Evolutionary conservation across 2,888 invertebrate genomes (phyloP).

Genomic region (Sinohyriopsis cumingii): DNA sequence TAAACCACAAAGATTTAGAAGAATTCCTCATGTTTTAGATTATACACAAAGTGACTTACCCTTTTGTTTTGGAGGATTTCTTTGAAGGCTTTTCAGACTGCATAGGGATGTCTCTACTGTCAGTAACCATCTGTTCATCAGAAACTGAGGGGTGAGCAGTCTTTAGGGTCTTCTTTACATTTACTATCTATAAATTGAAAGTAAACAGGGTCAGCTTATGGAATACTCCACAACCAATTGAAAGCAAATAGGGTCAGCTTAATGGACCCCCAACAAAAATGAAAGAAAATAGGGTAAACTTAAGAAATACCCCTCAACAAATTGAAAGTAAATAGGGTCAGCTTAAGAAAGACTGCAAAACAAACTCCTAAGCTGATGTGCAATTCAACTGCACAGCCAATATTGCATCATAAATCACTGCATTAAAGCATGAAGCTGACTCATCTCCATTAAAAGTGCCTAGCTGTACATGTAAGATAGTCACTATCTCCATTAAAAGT

Average conservation of each 20-base stretch:
- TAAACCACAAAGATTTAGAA: no score
- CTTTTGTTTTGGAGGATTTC: slow-evolving; percentile 80
- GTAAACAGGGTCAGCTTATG: not conserved
- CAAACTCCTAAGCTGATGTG: no score
- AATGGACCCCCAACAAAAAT: no score
- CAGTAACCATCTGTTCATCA: slow-evolving; percentile 89
- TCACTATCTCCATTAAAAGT: no score
- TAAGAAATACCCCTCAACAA: slow-evolving; percentile 55
- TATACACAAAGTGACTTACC: slow-evolving; percentile 56
- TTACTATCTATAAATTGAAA: slow-evolving; percentile 79
- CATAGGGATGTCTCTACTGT: slow-evolving; percentile 78
- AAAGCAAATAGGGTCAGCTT: no score
- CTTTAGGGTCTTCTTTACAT: slow-evolving; percentile 91
- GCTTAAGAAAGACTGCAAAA: not conserved
- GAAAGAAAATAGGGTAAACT: no score
- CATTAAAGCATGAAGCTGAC: no score
- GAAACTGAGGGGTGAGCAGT: slow-evolving; percentile 81
- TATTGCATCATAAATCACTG: no score
- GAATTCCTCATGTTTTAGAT: no score
- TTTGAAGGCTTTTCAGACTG: slow-evolving; percentile 76
- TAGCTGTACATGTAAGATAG: no score
- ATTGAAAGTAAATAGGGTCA: slow-evolving; percentile 72
- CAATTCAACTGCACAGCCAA: no score
- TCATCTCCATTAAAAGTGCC: no score
- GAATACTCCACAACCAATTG: not conserved